phyloP scores from a whole-genome alignment of 2,797 vertebrate genomes.

The Premnoplex brunnescens region DNA sequence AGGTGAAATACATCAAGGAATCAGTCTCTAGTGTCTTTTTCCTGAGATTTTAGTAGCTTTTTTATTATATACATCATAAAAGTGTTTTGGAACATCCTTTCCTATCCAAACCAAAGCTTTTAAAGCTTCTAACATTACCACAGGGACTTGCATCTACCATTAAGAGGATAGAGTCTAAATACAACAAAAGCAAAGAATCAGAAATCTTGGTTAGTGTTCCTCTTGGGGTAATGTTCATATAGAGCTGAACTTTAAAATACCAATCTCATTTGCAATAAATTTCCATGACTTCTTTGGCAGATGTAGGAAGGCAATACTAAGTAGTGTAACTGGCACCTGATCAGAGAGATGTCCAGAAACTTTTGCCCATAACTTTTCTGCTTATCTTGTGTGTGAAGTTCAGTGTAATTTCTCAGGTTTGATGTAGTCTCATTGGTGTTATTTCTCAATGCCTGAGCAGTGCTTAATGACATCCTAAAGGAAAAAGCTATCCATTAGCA shows the following conservation, averaged over 20 bases:
- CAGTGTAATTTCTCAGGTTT: not conserved
- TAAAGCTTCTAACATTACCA: constrained; percentile 20
- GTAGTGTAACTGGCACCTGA: not conserved
- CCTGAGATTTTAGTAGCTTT: constrained; percentile 8
- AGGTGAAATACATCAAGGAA: not conserved
- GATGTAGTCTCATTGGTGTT: not conserved
- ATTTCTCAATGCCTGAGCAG: not conserved
- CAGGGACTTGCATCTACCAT: not conserved
- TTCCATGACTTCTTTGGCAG: not conserved
- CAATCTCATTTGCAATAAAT: not conserved
- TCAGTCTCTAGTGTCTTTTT: not conserved
- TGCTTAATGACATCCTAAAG: constrained; percentile 22
- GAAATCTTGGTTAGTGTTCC: not conserved
- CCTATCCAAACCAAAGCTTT: constrained; percentile 46
- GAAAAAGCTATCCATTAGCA: constrained; percentile 20
- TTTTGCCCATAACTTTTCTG: not conserved
- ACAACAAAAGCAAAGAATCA: not conserved
- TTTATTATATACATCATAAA: constrained; percentile 15
- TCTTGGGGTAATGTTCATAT: not conserved
- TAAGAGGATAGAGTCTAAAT: not conserved
- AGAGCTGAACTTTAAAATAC: constrained; percentile 12
- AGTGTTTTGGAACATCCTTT: constrained; percentile 21
- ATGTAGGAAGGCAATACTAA: not conserved
- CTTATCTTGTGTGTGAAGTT: not conserved
- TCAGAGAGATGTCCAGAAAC: not conserved